Conservation (phyloP, 2,888 invertebrate species). For the Drosophila imparisetae region DNA sequence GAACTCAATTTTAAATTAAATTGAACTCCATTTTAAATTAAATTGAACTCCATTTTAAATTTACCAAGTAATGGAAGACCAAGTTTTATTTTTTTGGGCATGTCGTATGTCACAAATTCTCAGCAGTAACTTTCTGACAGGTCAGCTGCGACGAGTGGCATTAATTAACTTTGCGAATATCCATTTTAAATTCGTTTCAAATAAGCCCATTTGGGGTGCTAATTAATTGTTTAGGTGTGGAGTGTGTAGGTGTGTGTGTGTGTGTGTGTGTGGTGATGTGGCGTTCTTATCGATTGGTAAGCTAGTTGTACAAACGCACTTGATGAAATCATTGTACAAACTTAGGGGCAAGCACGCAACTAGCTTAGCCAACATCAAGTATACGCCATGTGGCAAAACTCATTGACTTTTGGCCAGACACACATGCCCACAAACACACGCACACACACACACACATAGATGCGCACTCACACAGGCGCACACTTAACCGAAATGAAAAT, state of each 20-base stretch:
- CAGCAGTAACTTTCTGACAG: not conserved
- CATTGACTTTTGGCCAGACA: conserved; percentile 66
- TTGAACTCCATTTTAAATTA: not conserved
- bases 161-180: conserved; percentile 58
- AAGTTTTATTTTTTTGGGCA: not conserved
- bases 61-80: no score
- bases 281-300: conserved; percentile 57
- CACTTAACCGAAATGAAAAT: conserved; percentile 70
- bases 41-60: not conserved
- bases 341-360: conserved; percentile 45
- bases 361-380: conserved; percentile 55
- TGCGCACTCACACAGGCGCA: not conserved
- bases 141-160: conserved; percentile 21
- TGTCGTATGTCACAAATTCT: not conserved
- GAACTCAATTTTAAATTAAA: not conserved
- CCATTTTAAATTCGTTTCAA: conserved; percentile 57
- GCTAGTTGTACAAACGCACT: conserved; percentile 34
- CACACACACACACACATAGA: conserved; percentile 7
- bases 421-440: conserved; percentile 2
- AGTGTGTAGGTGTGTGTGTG: not conserved
- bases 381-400: conserved; percentile 73
- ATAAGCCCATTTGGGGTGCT: conserved; percentile 45
- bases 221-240: conserved; percentile 43
- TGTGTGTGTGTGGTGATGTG: not conserved
- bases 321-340: conserved; percentile 76